Conservation (phyloP, 2,113 vertebrate genomes). For the Engraulis encrasicolus region DNA sequence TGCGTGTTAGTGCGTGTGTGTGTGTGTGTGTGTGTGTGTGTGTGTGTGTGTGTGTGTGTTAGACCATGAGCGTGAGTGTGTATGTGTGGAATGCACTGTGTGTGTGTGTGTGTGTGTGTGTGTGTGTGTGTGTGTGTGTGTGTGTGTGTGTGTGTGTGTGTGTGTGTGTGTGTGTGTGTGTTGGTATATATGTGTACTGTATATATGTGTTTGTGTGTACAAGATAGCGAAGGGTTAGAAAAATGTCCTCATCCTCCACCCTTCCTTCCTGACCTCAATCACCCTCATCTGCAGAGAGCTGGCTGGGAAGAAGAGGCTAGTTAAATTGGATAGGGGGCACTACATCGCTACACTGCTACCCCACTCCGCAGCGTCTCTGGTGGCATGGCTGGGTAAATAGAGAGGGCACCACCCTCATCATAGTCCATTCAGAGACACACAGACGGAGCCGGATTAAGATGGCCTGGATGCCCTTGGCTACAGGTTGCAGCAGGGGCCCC, state of each 20-base stretch:
- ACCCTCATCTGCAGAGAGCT: too few relatives aligned
- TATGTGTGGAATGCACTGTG: too few relatives aligned
- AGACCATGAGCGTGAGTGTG: too few relatives aligned
- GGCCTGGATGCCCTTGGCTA: too few relatives aligned
- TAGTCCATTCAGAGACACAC: background rate
- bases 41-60: background rate
- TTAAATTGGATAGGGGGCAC: too few relatives aligned
- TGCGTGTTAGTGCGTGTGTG: background rate
- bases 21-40: background rate
- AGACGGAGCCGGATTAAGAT: too few relatives aligned
- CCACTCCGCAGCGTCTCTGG: background rate
- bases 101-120: background rate
- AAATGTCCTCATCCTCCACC: too few relatives aligned
- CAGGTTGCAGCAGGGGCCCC: too few relatives aligned
- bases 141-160: background rate
- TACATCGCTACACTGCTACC: background rate
- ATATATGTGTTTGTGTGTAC: too few relatives aligned
- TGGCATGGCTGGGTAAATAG: background rate
- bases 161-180: background rate
- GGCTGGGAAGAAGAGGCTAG: too few relatives aligned
- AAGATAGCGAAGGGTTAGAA: too few relatives aligned
- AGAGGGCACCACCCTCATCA: background rate
- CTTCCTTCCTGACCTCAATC: too few relatives aligned
- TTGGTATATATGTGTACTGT: background rate
- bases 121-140: background rate